Evolutionary conservation across 1,140 invertebrate species (phyloP).

Genomic region (Hydropsyche tenuis): DNA sequence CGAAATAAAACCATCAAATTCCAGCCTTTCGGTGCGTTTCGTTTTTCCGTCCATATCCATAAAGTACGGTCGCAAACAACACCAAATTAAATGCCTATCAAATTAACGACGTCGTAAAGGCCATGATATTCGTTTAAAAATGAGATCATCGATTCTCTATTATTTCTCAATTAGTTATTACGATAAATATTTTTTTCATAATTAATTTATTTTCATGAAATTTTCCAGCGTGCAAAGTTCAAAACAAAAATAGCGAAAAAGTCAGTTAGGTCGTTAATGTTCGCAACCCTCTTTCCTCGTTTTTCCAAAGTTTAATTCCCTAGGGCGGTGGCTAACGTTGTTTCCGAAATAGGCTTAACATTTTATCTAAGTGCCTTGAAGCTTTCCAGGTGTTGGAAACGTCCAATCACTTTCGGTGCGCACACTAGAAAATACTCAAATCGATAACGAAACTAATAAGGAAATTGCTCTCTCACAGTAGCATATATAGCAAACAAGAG

Average conservation of each 20-base stretch:
- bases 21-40: too few species aligned
- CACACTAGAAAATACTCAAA: conserved; percentile 17
- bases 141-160: too few species aligned
- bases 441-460: conserved; percentile 5
- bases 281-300: neutral
- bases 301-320: conserved; percentile 19
- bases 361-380: conserved; percentile 18
- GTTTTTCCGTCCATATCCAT: too few species aligned
- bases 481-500: too few species aligned
- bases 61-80: too few species aligned
- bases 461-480: too few species aligned
- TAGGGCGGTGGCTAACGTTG: conserved; percentile 14
- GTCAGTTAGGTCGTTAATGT: neutral
- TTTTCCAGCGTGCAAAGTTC: too few species aligned
- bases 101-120: neutral
- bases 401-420: neutral
- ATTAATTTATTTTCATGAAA: too few species aligned
- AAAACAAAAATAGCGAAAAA: neutral
- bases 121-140: too few species aligned
- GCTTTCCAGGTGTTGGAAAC: conserved; percentile 24
- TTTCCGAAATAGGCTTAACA: conserved; percentile 26
- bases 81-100: conserved; percentile 3
- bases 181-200: too few species aligned
- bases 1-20: too few species aligned
- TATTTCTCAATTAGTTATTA: too few species aligned